Base-by-base conservation (phyloP, 2,113 vertebrate species). In the Sinocyclocheilus anophthalmus region DNA sequence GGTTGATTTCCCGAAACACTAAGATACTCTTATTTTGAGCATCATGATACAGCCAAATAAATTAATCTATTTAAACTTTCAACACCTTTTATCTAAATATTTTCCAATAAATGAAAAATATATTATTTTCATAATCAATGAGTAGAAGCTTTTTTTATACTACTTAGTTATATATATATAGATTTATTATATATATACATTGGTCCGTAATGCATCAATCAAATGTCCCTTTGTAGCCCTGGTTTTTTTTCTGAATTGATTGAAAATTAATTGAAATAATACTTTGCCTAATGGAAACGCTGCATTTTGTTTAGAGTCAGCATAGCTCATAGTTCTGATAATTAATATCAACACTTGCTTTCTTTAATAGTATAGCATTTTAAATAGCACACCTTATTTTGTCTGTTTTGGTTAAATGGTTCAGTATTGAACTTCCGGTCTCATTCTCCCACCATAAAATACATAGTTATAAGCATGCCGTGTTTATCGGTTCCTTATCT, bases 401-500 rank as follows among this genome's bases (percentile, higher is more conserved):
- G 22, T 75, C 72, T 24, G 12, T 75, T 24, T 42, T 80, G 5
- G 37, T 63, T 63, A 18, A 69, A 69, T 0, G 0, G 16, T 33
- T 69, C 39, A 69, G 24, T 20, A 50, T 63, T 26, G 11, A 59
- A 18, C 10, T 59, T 84, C 26, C 75, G 22, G 10, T 84, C 16
- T 39, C 37, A 57, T 42, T 77, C 20, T 26, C 10, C 50, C 10
- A 10, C 18, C 14, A 76, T 37, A 55, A 57, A 80, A 30, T 45
- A 5, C 65, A 63, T 37, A 53, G 61, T 85, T 13, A 85, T 70
- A 50, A 87, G 84, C 45, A 50, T 59, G n/a, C 50, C 14, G 18
- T 50, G 78, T 75, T 88, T 69, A 63, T 33, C 9, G 18, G 42
- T 18, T 76, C 33, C 83, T 92, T 92, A 89, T 92, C 83, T 77